These are phyloP conservation scores for Tetrapedia diversipes DNA, from an alignment of 2,888 invertebrate genomes.

Conservation along the genomic window DNA sequence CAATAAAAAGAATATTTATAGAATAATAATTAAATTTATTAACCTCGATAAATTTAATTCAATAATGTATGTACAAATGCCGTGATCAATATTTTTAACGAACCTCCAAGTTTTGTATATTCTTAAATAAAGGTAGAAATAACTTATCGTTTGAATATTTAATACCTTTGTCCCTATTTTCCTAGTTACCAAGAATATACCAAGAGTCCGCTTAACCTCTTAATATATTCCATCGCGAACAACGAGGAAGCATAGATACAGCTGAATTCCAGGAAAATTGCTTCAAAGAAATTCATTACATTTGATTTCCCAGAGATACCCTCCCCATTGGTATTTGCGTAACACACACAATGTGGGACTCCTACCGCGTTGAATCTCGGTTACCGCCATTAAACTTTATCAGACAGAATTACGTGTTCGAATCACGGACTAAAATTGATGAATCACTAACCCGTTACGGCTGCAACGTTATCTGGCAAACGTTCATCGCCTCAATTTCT, in stretches of 20 bases:
- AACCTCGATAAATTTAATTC: too few relatives aligned
- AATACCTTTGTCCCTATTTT: background rate
- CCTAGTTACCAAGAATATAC: background rate
- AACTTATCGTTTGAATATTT: background rate
- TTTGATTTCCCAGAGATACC: conserved; percentile 20
- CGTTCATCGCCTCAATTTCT: conserved; percentile 40
- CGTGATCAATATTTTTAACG: too few relatives aligned
- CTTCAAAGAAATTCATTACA: conserved; percentile 13
- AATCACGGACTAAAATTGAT: conserved; percentile 59
- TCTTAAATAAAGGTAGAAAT: too few relatives aligned
- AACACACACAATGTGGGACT: conserved; percentile 16
- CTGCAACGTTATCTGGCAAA: conserved; percentile 45
- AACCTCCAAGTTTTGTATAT: too few relatives aligned
- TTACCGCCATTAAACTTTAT: conserved; percentile 53
- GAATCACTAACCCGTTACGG: conserved; percentile 56
- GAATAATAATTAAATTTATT: too few relatives aligned
- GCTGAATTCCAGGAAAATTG: background rate
- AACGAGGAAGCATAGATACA: conserved; percentile 6
- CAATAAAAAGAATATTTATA: too few relatives aligned
- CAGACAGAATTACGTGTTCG: conserved; percentile 55
- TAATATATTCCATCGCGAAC: background rate
- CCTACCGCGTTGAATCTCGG: conserved; percentile 29
- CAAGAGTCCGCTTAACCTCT: background rate
- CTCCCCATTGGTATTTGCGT: conserved; percentile 19
- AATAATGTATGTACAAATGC: too few relatives aligned